Conservation (phyloP, 2,797 vertebrate genomes). For the Hydrocynus forskahlii region DNA sequence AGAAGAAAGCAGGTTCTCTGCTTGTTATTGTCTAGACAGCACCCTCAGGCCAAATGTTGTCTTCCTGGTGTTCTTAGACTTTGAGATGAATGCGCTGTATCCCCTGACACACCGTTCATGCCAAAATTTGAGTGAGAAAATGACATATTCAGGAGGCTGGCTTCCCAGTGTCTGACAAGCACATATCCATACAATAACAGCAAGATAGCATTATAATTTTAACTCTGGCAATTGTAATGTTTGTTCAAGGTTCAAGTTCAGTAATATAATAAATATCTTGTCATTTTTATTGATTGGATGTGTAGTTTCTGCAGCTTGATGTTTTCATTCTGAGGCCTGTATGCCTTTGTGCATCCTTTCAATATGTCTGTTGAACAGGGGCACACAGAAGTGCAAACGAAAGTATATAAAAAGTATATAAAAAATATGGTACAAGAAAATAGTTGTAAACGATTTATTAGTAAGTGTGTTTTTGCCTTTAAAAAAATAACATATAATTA, state of each 20-base stretch:
- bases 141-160: conserved; percentile 52
- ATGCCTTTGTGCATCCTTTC: background rate
- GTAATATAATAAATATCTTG: background rate
- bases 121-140: conserved; percentile 56
- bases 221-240: background rate
- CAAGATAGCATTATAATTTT: conserved; percentile 33
- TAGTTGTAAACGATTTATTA: too few species aligned
- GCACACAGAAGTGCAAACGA: background rate
- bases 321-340: background rate
- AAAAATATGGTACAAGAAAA: too few species aligned
- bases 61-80: conserved; percentile 63
- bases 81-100: conserved; percentile 62
- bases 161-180: conserved; percentile 32
- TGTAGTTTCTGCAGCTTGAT: background rate
- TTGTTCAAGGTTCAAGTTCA: background rate
- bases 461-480: too few species aligned
- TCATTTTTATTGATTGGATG: background rate
- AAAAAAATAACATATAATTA: too few species aligned
- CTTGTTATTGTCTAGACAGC: conserved; percentile 70
- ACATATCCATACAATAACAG: conserved; percentile 46
- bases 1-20: conserved; percentile 53
- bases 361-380: background rate
- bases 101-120: conserved; percentile 61
- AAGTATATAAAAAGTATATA: too few species aligned
- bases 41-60: conserved; percentile 66